phyloP scores from a whole-genome alignment of 2,797 vertebrate species.

The Cebuella pygmaea region DNA sequence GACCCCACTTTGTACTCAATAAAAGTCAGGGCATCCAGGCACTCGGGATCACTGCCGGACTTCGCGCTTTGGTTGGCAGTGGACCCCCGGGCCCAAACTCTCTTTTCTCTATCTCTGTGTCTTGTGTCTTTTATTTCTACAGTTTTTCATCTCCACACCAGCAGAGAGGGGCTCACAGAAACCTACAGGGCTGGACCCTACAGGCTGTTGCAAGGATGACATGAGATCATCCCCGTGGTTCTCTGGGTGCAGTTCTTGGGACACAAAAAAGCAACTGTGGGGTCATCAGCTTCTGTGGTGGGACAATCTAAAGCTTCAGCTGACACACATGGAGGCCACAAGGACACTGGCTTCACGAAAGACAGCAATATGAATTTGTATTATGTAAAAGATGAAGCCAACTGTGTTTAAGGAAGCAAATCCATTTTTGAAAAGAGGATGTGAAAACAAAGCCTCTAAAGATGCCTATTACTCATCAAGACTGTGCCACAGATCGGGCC shows the following conservation, averaged over 20 bases:
- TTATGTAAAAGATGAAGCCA: slow-evolving; percentile 20
- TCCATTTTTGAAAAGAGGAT: slow-evolving; percentile 55
- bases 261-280: neutral
- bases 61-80: no score
- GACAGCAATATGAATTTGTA: slow-evolving; percentile 48
- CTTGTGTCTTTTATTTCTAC: no score
- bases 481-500: accelerated
- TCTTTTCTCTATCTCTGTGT: no score
- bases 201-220: neutral
- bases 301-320: neutral
- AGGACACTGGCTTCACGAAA: slow-evolving; percentile 12
- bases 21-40: no score
- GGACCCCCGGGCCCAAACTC: no score
- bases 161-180: no score
- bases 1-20: no score
- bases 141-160: no score
- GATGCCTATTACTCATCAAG: neutral
- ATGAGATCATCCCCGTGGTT: neutral
- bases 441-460: slow-evolving; percentile 35
- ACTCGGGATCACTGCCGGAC: no score
- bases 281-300: neutral
- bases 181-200: no score
- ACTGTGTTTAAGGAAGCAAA: slow-evolving; percentile 29
- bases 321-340: neutral
- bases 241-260: neutral